Evolutionary conservation across 2,797 vertebrate species (phyloP).

Genomic region (Carduelis carduelis): DNA sequence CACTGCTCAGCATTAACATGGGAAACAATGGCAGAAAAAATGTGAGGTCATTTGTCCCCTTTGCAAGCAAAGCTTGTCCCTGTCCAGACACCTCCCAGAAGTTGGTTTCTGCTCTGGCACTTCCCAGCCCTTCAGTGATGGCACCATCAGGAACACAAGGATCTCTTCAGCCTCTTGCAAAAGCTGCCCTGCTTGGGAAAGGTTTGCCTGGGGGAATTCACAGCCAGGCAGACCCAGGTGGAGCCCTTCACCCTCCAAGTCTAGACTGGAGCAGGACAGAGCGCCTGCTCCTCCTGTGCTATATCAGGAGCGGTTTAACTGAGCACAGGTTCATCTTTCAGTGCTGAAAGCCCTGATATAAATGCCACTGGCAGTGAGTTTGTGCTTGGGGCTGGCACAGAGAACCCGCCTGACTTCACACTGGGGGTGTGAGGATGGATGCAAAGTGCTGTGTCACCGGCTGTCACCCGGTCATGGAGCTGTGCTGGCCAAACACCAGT

Average conservation of each 20-base stretch:
- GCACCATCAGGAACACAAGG: conserved; percentile 22
- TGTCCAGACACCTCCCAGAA: not conserved
- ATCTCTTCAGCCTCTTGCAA: conserved; percentile 48
- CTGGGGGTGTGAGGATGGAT: conserved; percentile 10
- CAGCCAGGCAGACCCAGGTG: not conserved
- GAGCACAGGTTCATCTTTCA: conserved; percentile 18
- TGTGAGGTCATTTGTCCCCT: not conserved
- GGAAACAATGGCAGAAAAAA: not conserved
- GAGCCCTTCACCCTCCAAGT: not conserved
- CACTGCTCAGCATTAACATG: not conserved
- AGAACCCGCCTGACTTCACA: not conserved
- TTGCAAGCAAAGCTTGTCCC: not conserved
- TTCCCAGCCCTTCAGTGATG: not conserved
- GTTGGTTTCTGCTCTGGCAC: not conserved
- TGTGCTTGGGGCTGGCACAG: conserved; percentile 33
- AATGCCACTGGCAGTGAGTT: conserved; percentile 2
- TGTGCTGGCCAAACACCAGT: conserved; percentile 51
- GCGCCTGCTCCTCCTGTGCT: not conserved
- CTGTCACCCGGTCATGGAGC: conserved; percentile 53
- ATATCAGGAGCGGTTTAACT: not conserved
- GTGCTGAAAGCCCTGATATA: conserved; percentile 51
- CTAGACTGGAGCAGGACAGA: not conserved
- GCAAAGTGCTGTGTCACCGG: conserved; percentile 67
- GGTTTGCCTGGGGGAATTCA: conserved; percentile 16
- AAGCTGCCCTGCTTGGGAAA: conserved; percentile 22